Evolutionary conservation across 2,113 vertebrate genomes (phyloP).

Genomic region (Grammomys surdaster): DNA sequence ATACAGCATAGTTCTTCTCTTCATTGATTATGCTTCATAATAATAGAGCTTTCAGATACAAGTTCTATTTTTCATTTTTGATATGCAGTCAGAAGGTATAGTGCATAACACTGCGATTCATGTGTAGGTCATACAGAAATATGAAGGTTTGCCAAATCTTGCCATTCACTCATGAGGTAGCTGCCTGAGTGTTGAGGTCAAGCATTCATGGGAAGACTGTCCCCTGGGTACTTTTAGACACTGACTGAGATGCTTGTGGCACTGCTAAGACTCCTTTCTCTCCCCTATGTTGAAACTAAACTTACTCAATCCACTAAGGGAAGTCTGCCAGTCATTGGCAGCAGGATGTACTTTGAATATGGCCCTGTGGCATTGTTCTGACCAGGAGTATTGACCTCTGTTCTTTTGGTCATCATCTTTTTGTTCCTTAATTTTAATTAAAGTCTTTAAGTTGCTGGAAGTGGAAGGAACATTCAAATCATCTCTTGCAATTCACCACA

Average conservation of each 20-base stretch:
- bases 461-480: not conserved
- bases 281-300: not conserved
- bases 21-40: not conserved
- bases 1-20: not conserved
- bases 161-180: not conserved
- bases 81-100: not conserved
- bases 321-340: too few species aligned
- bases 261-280: not conserved
- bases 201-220: not conserved
- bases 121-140: not conserved
- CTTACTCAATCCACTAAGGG: accelerated
- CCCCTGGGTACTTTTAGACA: not conserved
- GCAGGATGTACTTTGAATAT: not conserved
- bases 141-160: not conserved
- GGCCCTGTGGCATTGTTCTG: not conserved
- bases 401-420: not conserved
- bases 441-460: not conserved
- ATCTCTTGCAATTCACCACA: not conserved
- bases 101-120: not conserved
- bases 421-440: slow-evolving; percentile 23
- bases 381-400: not conserved
- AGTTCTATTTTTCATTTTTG: not conserved
- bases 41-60: not conserved
- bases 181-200: not conserved
- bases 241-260: not conserved